Evolutionary conservation across 2,797 vertebrate species (phyloP).

Genomic region (Hoplostethus mediterraneus): DNA sequence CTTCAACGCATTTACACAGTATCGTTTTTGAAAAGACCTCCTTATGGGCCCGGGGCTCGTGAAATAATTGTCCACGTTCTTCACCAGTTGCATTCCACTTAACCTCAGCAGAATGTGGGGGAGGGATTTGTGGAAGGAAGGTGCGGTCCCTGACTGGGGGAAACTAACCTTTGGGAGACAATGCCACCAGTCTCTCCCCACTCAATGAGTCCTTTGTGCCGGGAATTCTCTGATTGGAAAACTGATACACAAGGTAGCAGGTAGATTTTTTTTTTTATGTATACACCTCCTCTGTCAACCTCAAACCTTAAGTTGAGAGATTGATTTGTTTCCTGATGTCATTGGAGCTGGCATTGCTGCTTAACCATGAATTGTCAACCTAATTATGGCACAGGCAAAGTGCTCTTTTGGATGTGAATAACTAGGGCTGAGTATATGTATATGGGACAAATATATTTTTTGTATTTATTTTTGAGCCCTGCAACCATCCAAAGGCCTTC

Average conservation of each 20-base stretch:
- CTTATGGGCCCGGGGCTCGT: neutral
- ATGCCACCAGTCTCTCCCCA: slow-evolving; percentile 85
- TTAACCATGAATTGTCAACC: slow-evolving; percentile 11
- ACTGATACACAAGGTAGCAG: slow-evolving; percentile 83
- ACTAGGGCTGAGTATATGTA: too few relatives aligned
- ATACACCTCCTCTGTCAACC: slow-evolving; percentile 42
- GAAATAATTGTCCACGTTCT: slow-evolving; percentile 57
- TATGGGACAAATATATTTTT: too few relatives aligned
- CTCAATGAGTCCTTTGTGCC: slow-evolving; percentile 88
- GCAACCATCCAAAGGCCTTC: neutral
- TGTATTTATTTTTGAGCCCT: neutral
- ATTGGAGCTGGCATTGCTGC: slow-evolving; percentile 19
- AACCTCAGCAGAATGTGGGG: slow-evolving; percentile 83
- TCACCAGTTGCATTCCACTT: slow-evolving; percentile 79
- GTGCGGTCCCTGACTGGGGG: slow-evolving; percentile 74
- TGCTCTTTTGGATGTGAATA: slow-evolving; percentile 7
- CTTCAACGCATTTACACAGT: neutral
- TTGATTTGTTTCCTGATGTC: slow-evolving; percentile 60
- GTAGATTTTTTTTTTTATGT: slow-evolving; percentile 68
- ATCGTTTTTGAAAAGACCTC: slow-evolving; percentile 23
- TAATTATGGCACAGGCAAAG: slow-evolving; percentile 16
- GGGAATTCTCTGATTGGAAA: slow-evolving; percentile 85
- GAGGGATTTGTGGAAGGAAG: slow-evolving; percentile 73
- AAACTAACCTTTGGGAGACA: slow-evolving; percentile 88
- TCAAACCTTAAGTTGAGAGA: slow-evolving; percentile 46